Conservation (phyloP, 2,113 vertebrate species). For the Burhinus bistriatus region DNA sequence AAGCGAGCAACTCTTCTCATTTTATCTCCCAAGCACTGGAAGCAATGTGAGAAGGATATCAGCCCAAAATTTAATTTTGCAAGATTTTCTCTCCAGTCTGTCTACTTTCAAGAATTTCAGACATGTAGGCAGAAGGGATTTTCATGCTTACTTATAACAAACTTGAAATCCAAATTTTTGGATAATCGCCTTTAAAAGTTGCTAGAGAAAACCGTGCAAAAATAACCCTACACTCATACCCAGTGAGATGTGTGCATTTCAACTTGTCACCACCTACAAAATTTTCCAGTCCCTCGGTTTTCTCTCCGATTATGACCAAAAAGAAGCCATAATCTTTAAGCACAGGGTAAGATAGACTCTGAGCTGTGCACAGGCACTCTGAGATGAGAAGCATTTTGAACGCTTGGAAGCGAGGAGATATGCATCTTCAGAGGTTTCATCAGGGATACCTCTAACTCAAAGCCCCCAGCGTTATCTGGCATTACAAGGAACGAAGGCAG, state of each 20-base stretch:
- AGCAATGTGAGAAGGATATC: neutral
- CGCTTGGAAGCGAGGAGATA: neutral
- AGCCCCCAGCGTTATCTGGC: too few relatives aligned
- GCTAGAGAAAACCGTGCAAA: neutral
- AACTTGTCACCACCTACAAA: neutral
- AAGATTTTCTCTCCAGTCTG: neutral
- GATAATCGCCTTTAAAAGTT: neutral
- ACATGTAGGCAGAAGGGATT: neutral
- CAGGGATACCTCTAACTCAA: too few relatives aligned
- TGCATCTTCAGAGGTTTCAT: neutral
- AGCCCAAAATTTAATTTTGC: neutral
- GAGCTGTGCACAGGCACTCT: neutral
- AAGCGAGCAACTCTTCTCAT: fast-evolving
- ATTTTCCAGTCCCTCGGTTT: too few relatives aligned
- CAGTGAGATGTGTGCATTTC: neutral
- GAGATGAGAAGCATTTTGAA: neutral
- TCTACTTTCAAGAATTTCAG: neutral
- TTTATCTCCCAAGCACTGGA: neutral
- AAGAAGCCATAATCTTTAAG: neutral
- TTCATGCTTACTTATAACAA: neutral
- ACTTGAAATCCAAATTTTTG: neutral
- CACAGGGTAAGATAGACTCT: too few relatives aligned
- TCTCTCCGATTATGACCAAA: neutral
- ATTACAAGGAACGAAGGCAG: neutral
- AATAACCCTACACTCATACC: neutral